Percentiles rank a stretch among this genome's conserved stretches.
Evolutionary conservation across 2,888 invertebrate genomes (phyloP).

Genomic region (Pilophorus perplexus): DNA sequence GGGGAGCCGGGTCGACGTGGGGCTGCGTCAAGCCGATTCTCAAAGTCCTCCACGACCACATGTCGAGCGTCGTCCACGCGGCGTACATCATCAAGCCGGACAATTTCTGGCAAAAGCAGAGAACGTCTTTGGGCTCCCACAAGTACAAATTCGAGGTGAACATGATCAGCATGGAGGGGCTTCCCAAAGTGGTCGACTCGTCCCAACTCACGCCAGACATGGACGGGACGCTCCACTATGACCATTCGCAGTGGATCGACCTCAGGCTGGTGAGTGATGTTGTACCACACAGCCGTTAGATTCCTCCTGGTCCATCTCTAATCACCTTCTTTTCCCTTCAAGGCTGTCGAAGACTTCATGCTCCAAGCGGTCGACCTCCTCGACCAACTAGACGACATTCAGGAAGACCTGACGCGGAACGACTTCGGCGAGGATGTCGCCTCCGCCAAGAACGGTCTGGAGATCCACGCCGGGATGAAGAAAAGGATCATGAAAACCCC

Average conservation of each 20-base stretch:
- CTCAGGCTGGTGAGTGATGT: slow-evolving; percentile 64
- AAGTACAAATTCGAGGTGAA: slow-evolving; percentile 98
- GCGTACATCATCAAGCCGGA: slow-evolving; percentile 98
- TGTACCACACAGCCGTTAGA: neutral
- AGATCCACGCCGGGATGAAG: slow-evolving; percentile 90
- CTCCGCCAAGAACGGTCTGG: slow-evolving; percentile 86
- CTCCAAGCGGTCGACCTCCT: slow-evolving; percentile 94
- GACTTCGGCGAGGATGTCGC: slow-evolving; percentile 94
- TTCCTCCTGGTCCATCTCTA: neutral
- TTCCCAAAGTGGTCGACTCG: slow-evolving; percentile 88
- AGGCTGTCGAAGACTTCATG: slow-evolving; percentile 90
- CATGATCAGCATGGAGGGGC: slow-evolving; percentile 92
- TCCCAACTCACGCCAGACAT: slow-evolving; percentile 90
- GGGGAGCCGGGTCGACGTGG: slow-evolving; percentile 92
- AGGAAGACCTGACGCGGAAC: slow-evolving; percentile 87
- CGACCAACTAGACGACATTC: slow-evolving; percentile 86
- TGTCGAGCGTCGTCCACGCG: slow-evolving; percentile 84
- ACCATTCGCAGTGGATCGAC: slow-evolving; percentile 97
- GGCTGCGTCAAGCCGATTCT: slow-evolving; percentile 95
- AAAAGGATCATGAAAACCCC: slow-evolving; percentile 91
- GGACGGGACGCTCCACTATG: slow-evolving; percentile 90
- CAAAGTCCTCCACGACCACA: slow-evolving; percentile 95
- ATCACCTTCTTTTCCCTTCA: slow-evolving; percentile 43
- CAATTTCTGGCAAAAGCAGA: slow-evolving; percentile 99
- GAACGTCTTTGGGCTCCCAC: slow-evolving; percentile 93